Conservation (phyloP, 2,113 vertebrate species). For the Tachuris rubrigastra region DNA sequence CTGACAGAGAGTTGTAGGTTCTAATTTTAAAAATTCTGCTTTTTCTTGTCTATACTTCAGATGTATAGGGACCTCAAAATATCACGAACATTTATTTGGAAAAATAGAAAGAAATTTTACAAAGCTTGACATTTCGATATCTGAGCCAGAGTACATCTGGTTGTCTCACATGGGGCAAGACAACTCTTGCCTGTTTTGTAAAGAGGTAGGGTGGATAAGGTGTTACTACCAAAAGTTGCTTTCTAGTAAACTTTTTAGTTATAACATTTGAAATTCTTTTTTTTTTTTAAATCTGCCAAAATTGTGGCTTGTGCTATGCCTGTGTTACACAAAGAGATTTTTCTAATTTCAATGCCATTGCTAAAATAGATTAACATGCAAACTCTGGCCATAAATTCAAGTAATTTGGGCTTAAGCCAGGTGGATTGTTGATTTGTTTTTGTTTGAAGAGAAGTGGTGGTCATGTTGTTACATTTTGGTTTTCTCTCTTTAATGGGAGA, state of each 20-base stretch:
- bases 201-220: not conserved
- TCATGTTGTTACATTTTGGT: not conserved
- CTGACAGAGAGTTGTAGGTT: not conserved
- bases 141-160: not conserved
- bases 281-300: not conserved
- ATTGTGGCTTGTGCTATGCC: not conserved
- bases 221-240: not conserved
- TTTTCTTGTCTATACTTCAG: not conserved
- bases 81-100: not conserved
- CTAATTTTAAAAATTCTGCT: not conserved
- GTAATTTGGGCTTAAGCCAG: not conserved
- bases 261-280: not conserved
- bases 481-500: not conserved
- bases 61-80: not conserved
- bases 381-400: not conserved
- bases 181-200: not conserved
- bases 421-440: rapidly evolving
- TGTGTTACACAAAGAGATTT: not conserved
- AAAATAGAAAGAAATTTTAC: not conserved
- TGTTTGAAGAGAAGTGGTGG: not conserved
- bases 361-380: not conserved
- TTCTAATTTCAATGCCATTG: not conserved
- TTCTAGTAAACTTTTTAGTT: not conserved
- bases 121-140: not conserved
- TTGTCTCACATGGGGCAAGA: not conserved